Conservation (phyloP, 2,797 vertebrate species). For the Sebastes reedi region DNA sequence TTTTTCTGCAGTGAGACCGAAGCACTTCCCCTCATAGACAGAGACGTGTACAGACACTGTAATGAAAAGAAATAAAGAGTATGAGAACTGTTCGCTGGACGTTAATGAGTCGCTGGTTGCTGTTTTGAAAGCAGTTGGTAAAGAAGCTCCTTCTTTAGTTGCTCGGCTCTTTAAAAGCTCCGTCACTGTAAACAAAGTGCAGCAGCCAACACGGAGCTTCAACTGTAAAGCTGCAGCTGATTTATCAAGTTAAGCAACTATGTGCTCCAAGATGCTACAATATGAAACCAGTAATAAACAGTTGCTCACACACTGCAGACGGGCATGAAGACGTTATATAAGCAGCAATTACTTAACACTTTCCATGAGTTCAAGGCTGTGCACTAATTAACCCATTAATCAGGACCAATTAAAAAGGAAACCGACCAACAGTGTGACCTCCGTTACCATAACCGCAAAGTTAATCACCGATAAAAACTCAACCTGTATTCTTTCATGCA, state of each 20-base stretch:
- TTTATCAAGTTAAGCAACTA: background rate
- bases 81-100: background rate
- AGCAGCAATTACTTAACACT: background rate
- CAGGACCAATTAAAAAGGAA: slow-evolving; percentile 1
- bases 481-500: background rate
- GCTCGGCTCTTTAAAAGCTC: background rate
- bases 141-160: background rate
- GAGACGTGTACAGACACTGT: background rate
- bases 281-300: background rate
- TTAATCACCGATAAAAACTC: background rate
- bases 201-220: background rate
- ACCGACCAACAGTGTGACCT: background rate
- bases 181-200: background rate
- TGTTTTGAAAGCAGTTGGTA: background rate
- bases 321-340: background rate
- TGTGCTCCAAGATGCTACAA: background rate
- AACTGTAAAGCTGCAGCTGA: background rate
- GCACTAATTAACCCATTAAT: slow-evolving; percentile 1
- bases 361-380: background rate
- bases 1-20: background rate
- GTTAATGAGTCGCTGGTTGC: background rate
- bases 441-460: background rate
- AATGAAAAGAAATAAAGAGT: background rate
- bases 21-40: background rate
- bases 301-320: background rate